Evolutionary conservation across 92 coral and sea anemone genomes (phyloP).

Genomic region (Zoanthus sociatus): DNA sequence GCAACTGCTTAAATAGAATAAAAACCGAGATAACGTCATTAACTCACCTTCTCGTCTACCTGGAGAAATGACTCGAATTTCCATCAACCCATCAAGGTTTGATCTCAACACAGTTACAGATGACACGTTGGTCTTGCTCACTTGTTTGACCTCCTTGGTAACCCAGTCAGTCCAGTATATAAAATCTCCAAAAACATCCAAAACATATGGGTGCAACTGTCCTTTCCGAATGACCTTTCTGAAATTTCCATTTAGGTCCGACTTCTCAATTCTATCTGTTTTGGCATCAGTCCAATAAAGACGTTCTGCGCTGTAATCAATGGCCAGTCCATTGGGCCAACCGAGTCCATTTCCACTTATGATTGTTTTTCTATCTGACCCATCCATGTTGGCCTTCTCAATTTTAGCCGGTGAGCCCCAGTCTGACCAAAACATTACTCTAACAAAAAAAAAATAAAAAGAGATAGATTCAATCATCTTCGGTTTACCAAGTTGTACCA

Average conservation of each 20-base stretch:
- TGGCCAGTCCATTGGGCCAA: constrained; percentile 91
- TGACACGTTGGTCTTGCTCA: constrained; percentile 48
- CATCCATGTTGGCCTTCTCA: constrained; percentile 94
- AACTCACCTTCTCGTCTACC: constrained; percentile 75
- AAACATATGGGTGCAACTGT: constrained; percentile 81
- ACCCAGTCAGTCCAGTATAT: constrained; percentile 93
- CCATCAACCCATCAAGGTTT: constrained; percentile 76
- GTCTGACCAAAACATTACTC: constrained; percentile 93
- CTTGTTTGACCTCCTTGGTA: constrained; percentile 67
- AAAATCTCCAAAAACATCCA: constrained; percentile 83
- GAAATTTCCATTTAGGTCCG: constrained; percentile 72
- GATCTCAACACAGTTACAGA: constrained; percentile 72
- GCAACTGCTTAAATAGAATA: neutral
- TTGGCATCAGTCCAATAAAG: constrained; percentile 91
- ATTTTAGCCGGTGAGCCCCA: constrained; percentile 86
- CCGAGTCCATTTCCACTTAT: constrained; percentile 70
- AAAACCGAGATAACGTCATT: neutral
- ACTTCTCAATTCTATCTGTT: constrained; percentile 67
- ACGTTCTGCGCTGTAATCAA: constrained; percentile 69
- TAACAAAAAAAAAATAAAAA: constrained; percentile 20
- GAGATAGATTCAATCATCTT: neutral
- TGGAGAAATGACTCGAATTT: constrained; percentile 77
- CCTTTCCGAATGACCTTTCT: constrained; percentile 57
- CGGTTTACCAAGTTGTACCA: neutral
- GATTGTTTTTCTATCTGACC: constrained; percentile 70